A percentile compares a stretch with the other conserved stretches of the same genome.
These are phyloP conservation scores for Gisinianus flammeolus DNA, from an alignment of 2,888 invertebrate genomes.

Conservation along the genomic window DNA sequence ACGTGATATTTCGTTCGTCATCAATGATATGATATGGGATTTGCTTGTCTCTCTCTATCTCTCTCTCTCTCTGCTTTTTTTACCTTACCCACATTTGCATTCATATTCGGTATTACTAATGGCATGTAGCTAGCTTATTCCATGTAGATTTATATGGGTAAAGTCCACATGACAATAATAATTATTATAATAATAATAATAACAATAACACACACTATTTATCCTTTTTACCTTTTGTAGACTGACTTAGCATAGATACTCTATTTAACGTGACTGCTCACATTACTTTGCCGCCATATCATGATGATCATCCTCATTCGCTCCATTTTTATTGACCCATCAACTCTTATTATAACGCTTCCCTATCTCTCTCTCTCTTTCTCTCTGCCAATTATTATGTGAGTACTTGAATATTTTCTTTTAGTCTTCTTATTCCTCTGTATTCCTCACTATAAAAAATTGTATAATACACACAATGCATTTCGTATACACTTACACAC, in stretches of 20 bases:
- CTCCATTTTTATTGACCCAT: slow-evolving; percentile 51
- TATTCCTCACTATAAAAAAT: no score
- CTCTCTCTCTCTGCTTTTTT: background rate
- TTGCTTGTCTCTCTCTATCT: no score
- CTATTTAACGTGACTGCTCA: background rate
- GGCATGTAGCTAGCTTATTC: no score
- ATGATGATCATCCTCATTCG: slow-evolving; percentile 31
- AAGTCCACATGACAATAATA: background rate
- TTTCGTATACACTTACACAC: background rate
- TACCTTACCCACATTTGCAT: background rate
- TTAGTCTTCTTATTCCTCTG: background rate
- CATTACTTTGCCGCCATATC: background rate
- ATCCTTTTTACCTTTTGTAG: background rate
- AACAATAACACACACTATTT: background rate
- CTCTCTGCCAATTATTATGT: background rate
- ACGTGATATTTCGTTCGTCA: background rate
- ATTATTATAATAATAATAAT: background rate
- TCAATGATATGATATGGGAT: background rate
- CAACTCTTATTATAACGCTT: slow-evolving; percentile 29
- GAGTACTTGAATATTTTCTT: slow-evolving; percentile 3
- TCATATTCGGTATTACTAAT: background rate
- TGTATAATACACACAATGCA: background rate
- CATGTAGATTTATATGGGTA: no score
- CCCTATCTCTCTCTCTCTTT: background rate
- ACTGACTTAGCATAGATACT: background rate